These are phyloP conservation scores for Artemisiospiza belli DNA, from an alignment of 2,113 vertebrate species.

Conservation along the genomic window DNA sequence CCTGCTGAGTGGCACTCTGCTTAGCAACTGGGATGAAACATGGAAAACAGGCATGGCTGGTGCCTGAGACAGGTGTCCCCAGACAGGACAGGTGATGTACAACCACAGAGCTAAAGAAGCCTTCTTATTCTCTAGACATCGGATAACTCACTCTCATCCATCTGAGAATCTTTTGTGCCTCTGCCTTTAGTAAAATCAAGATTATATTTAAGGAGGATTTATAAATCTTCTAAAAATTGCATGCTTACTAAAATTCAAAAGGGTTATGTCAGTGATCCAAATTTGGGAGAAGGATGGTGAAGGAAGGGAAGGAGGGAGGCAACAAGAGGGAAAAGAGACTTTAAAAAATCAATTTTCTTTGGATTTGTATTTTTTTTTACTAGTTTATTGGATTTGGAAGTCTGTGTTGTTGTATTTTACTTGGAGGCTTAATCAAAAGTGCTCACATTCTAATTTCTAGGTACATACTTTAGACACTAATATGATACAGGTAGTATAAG, in stretches of 20 bases:
- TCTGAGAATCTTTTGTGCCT: neutral
- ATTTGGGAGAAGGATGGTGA: neutral
- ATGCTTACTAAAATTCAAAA: neutral
- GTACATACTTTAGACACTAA: neutral
- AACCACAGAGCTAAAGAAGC: neutral
- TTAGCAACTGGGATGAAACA: neutral
- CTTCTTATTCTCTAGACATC: neutral
- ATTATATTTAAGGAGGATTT: neutral
- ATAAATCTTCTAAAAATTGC: neutral
- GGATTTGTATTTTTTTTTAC: neutral
- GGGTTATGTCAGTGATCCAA: neutral
- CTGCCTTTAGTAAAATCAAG: neutral
- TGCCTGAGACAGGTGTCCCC: neutral
- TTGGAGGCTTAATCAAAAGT: neutral
- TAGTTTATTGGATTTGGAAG: neutral
- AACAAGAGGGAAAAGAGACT: neutral
- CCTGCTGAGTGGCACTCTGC: neutral
- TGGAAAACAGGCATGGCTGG: neutral
- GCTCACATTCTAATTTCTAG: neutral
- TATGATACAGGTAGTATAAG: neutral
- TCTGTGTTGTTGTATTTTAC: neutral
- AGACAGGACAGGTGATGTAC: neutral
- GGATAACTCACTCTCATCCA: neutral
- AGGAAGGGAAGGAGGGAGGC: neutral
- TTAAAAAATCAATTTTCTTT: neutral